Evolutionary conservation across 2,113 vertebrate species (phyloP).

Genomic region (Eulacestoma nigropectus): DNA sequence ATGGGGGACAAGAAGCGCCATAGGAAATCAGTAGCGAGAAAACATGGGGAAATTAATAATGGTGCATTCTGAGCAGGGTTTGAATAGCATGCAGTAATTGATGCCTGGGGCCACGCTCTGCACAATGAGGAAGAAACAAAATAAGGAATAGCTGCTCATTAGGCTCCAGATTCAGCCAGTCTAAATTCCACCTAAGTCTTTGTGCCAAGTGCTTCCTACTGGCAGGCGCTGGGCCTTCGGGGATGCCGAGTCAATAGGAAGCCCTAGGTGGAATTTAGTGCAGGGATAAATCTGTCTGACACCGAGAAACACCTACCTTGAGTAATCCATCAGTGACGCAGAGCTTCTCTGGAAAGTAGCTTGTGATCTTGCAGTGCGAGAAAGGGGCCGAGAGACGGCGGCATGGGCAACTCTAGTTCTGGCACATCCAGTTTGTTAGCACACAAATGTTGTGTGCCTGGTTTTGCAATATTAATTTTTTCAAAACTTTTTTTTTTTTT

Average conservation of each 20-base stretch:
- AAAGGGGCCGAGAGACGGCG: background rate
- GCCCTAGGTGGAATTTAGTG: background rate
- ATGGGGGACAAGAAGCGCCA: background rate
- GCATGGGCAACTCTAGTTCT: background rate
- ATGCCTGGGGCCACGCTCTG: slow-evolving; percentile 9
- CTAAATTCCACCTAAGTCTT: slow-evolving; percentile 40
- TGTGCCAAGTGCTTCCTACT: slow-evolving; percentile 33
- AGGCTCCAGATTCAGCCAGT: slow-evolving; percentile 34
- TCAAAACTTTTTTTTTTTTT: background rate
- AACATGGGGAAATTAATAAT: slow-evolving; percentile 43
- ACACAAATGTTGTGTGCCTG: background rate
- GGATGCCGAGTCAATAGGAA: background rate
- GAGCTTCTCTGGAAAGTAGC: background rate
- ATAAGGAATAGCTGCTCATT: slow-evolving; percentile 48
- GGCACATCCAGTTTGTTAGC: background rate
- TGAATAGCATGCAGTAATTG: slow-evolving; percentile 48
- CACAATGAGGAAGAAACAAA: slow-evolving; percentile 59
- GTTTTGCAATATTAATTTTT: slow-evolving; percentile 31
- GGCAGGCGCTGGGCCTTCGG: background rate
- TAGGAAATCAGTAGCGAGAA: slow-evolving; percentile 34
- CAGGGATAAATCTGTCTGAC: background rate
- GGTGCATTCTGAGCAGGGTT: slow-evolving; percentile 18
- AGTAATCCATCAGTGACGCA: background rate
- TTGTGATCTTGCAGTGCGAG: background rate
- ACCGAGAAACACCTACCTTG: background rate